Percentiles rank a stretch among this genome's conserved stretches.
Conservation (phyloP, 2,888 invertebrate species). For the Pachycephus smyrnensis region DNA sequence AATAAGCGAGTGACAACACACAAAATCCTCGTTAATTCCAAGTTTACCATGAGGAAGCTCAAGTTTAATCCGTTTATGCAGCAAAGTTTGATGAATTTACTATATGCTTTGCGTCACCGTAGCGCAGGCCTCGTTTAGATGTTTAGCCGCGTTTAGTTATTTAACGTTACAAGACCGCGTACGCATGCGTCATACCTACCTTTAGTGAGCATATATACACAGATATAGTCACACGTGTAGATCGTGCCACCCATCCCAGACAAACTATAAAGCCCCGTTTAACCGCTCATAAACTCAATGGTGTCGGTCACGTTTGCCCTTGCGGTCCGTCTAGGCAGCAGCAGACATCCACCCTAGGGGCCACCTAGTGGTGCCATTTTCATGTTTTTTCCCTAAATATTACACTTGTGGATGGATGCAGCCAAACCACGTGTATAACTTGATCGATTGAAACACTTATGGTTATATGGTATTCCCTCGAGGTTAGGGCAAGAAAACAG, state of each 20-base stretch:
- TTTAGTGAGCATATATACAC: not conserved
- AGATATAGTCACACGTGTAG: constrained; percentile 3
- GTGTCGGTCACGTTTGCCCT: constrained; percentile 62
- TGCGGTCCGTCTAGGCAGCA: constrained; percentile 43
- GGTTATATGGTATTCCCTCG: not conserved
- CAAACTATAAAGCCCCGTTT: constrained; percentile 61
- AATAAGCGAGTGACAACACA: not conserved
- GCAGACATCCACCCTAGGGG: not conserved
- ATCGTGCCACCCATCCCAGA: constrained; percentile 21
- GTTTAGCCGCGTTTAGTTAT: constrained; percentile 21
- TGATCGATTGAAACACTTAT: not conserved
- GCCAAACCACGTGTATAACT: not conserved
- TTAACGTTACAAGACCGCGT: not conserved
- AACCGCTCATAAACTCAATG: constrained; percentile 63
- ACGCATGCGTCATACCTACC: not conserved
- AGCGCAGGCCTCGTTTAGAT: constrained; percentile 22
- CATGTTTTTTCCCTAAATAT: not conserved
- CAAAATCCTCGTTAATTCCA: not conserved
- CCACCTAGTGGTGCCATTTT: not conserved
- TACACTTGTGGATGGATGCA: not conserved
- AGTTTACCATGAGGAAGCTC: constrained; percentile 27
- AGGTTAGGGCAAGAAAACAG: not conserved
- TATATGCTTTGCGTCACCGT: constrained; percentile 1
- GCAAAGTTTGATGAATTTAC: constrained; percentile 41
- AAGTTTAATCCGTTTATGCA: constrained; percentile 39